Evolutionary conservation across 1,140 invertebrate species (phyloP).

Genomic region (Lamellibrachia luymesi): DNA sequence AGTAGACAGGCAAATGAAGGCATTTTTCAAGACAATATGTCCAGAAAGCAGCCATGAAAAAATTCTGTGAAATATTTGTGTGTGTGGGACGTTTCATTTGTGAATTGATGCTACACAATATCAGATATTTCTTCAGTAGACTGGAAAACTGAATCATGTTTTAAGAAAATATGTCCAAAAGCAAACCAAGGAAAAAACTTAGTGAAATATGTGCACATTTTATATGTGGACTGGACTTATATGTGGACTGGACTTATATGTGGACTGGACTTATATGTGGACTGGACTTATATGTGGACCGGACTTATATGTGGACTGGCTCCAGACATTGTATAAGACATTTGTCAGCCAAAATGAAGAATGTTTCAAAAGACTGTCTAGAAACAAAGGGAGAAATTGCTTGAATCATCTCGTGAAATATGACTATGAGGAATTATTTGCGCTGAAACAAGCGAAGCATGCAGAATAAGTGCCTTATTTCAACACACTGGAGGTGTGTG

Average conservation of each 20-base stretch:
- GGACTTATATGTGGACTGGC: neutral
- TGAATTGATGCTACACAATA: neutral
- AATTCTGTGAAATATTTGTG: neutral
- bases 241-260: neutral
- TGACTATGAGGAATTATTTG: neutral
- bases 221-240: neutral
- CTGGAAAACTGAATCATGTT: neutral
- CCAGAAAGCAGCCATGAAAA: neutral
- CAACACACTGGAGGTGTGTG: neutral
- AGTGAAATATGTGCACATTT: neutral
- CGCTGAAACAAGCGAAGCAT: neutral
- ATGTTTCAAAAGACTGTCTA: neutral
- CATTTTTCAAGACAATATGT: neutral
- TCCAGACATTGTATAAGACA: neutral
- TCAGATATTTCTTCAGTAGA: neutral
- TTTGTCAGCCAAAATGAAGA: neutral
- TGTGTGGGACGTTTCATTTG: neutral
- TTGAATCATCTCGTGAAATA: neutral
- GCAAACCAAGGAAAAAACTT: neutral
- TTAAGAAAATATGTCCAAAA: neutral
- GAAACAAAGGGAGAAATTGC: neutral
- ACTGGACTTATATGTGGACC: neutral
- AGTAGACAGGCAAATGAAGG: neutral
- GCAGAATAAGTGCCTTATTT: neutral
- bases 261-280: neutral